phyloP scores from a whole-genome alignment of 2,113 vertebrate genomes.

The Bungarus multicinctus region DNA sequence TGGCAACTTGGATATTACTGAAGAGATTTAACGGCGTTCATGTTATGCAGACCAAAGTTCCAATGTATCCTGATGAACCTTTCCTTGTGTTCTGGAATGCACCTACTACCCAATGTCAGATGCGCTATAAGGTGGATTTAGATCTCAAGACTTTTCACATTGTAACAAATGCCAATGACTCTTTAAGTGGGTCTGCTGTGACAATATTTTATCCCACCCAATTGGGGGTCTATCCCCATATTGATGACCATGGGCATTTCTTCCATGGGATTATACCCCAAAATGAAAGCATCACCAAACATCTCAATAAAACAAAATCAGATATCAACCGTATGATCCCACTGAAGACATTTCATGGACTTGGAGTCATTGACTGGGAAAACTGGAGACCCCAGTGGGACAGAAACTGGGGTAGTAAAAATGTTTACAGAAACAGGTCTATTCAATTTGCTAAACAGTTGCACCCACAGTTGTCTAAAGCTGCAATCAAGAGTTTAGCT shows the following conservation, averaged over 20 bases:
- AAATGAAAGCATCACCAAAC: conserved; percentile 81
- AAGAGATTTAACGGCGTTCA: conserved; percentile 29
- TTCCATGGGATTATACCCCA: conserved; percentile 87
- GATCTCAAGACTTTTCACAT: conserved; percentile 86
- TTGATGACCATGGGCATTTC: conserved; percentile 70
- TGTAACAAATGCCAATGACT: conserved; percentile 82
- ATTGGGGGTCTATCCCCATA: conserved; percentile 85
- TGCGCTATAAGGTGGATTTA: conserved; percentile 83
- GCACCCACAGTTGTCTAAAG: conserved; percentile 84
- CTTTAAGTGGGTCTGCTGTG: conserved; percentile 82
- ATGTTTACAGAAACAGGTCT: conserved; percentile 84
- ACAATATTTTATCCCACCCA: conserved; percentile 89
- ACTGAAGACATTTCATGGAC: conserved; percentile 79
- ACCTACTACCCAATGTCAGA: conserved; percentile 78
- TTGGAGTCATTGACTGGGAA: conserved; percentile 91
- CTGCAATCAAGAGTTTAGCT: conserved; percentile 75
- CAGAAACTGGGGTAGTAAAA: conserved; percentile 86
- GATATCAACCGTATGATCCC: conserved; percentile 82
- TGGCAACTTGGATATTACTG: conserved; percentile 26
- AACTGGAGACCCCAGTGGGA: conserved; percentile 91
- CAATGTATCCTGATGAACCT: conserved; percentile 76
- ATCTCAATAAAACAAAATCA: conserved; percentile 77
- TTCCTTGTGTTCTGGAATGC: conserved; percentile 89
- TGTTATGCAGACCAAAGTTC: conserved; percentile 68
- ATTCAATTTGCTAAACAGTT: conserved; percentile 76